Base-by-base conservation (phyloP, 2,113 vertebrate species). In the Esox niger region DNA sequence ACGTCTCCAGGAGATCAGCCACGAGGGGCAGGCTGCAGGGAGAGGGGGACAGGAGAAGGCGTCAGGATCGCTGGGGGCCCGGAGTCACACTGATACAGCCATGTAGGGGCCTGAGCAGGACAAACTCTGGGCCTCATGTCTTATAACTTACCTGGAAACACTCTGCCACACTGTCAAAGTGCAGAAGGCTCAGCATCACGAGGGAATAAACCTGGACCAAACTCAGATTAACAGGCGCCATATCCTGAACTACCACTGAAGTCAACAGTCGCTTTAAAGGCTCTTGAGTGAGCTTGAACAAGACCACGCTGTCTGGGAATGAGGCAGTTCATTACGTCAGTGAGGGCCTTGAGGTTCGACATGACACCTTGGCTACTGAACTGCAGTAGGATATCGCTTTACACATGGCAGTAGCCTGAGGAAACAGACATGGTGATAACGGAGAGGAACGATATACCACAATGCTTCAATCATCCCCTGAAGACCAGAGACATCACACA, bases 1-100 rank as follows among this genome's bases (percentile, higher is more conserved):
- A 88, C 2, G 91, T 92, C 88, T 96, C 94, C 86, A 93, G 79
- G 77, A 95, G 80, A 52, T 94, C 93, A 68, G 84, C 84, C 70
- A 76, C 86, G 55, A 86, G 62, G 54, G 92, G 88, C 30, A 92
- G 17, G 56, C 95, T 98, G 86, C 30, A 52, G n/a, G 47, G n/a
- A n/a, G 47, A 52, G 46, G 46, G 11, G n/a, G 47, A 6, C 47
- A 43, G 38, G 47, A 52, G 11, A 38, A 11, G 35, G 35, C 5
- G 15, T 43, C 11, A 43, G 47, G 47, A 52, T 6, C 6, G 47
- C n/a, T 2, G 8, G 47, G 21, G n/a, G n/a, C n/a, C n/a, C 11
- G 11, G 11, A 5, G 11, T 38, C 47, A 52, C 47, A 52, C 7
- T 43, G 38, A 17, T 43, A 17, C 38, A 43, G 3, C 38, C 38